A percentile compares a stretch with the other conserved stretches of the same genome.
These are phyloP conservation scores for Turritopsis dohrnii DNA, from an alignment of 30 jellyfish, hydroid and myxozoan genomes.

Conservation along the genomic window DNA sequence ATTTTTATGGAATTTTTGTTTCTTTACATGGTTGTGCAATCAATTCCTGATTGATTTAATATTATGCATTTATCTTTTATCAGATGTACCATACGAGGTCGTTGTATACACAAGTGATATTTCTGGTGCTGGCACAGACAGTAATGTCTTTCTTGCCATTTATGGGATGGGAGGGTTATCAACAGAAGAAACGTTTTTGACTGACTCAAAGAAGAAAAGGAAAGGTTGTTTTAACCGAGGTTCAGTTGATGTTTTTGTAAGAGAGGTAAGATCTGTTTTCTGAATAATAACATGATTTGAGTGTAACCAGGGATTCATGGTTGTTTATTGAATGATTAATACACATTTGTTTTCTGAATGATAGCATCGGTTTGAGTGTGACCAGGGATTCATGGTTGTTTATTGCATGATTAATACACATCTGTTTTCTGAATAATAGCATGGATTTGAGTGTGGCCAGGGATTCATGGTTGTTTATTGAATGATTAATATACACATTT, in stretches of 20 bases:
- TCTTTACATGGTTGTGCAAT: no score
- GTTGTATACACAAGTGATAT: constrained; percentile 80
- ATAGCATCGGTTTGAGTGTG: not conserved
- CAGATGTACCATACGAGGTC: constrained; percentile 94
- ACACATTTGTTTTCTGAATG: constrained; percentile 94
- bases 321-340: constrained; percentile 67
- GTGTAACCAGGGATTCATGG: constrained; percentile 80
- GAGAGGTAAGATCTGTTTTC: constrained; percentile 86
- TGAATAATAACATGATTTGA: constrained; percentile 76
- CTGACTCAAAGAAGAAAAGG: constrained; percentile 89
- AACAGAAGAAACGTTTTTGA: constrained; percentile 72
- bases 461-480: no score
- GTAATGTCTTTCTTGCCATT: constrained; percentile 73
- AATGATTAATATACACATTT: constrained; percentile 32
- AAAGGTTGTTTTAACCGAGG: constrained; percentile 89
- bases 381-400: no score
- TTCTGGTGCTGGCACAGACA: constrained; percentile 93
- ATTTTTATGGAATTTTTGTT: no score
- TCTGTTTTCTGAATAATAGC: constrained; percentile 69
- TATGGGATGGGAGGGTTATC: constrained; percentile 85
- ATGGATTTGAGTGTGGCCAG: not conserved
- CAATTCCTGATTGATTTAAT: no score
- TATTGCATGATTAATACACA: constrained; percentile 21
- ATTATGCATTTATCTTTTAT: no score
- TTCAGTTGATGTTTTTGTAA: constrained; percentile 79